Base-by-base conservation (phyloP, 2,888 invertebrate genomes). In the Eulithis testata region DNA sequence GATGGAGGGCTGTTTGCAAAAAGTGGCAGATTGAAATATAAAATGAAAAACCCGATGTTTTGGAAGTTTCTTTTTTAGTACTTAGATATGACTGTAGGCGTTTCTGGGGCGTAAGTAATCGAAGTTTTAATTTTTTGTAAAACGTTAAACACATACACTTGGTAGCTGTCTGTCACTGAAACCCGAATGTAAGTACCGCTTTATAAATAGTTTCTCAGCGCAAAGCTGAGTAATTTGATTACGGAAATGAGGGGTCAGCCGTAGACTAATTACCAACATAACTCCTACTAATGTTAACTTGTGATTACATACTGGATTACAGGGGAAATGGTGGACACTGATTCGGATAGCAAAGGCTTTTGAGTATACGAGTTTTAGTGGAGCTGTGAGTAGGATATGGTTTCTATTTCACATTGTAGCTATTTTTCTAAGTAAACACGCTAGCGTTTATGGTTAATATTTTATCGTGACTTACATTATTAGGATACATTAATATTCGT, bases 251-350 rank as follows among this genome's bases (percentile, higher is more conserved):
- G 67, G 70, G 63, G 65, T 63, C 73, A 69, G 67, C 69, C 68
- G 54, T 61, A 57, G 56, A 67, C 68, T 76, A 74, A 76, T 76
- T 73, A 68, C 69, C 56, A 54, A 63, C 69, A 72, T 71, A 68
- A 73, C 66, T 75, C 69, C 52, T 60, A 58, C 62, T 68, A 76
- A 76, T 70, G 71, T 59, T 70, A 59, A 60, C 63, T 65, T 62
- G 66, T 14, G 65, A 68, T 72, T 66, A 63, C 62, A 36, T 49
- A 37, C 44, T 60, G 53, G 64, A 66, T 68, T 69, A 58, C 37
- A 7, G 45, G 11, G 54, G 53, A 31, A 47, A 58, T 47, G 49
- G 37, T 31, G 61, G 58, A 45, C 51, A 37, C 37, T 65, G 60
- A 50, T 67, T 57, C 14, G 60, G 56, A 64, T 64, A 61, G 63